Percentiles rank a stretch among this genome's conserved stretches.
Conservation (phyloP, 2,113 vertebrate species). For the Tringa solitaria region DNA sequence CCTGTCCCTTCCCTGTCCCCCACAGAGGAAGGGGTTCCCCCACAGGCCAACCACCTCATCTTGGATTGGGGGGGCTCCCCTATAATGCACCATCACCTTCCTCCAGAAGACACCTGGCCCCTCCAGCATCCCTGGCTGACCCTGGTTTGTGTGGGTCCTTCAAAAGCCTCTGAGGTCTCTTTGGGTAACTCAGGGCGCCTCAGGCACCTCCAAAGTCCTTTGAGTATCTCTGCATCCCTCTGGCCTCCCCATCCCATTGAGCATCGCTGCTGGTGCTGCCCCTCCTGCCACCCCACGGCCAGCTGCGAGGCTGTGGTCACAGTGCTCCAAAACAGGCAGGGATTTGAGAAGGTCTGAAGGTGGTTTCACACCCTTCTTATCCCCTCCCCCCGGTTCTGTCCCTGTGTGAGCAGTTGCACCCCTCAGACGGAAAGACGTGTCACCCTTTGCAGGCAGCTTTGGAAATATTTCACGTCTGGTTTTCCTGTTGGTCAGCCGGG, state of each 20-base stretch:
- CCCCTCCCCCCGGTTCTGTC: not conserved
- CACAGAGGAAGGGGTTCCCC: not conserved
- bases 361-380: not conserved
- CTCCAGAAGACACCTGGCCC: not conserved
- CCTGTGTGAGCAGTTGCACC: not conserved
- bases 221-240: not conserved
- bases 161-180: not conserved
- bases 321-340: rapidly evolving
- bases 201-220: not conserved
- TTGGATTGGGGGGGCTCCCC: not conserved
- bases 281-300: not conserved
- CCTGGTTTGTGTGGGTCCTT: not conserved
- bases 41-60: not conserved
- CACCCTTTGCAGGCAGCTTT: not conserved
- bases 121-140: not conserved
- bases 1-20: not conserved
- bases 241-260: not conserved
- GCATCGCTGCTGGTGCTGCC: not conserved
- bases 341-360: not conserved
- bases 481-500: conserved; percentile 37
- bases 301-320: rapidly evolving
- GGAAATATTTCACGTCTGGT: not conserved
- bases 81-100: not conserved
- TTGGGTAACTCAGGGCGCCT: not conserved
- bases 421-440: not conserved